Evolutionary conservation across 2,113 vertebrate species (phyloP).

Genomic region (Philantomba maxwellii): DNA sequence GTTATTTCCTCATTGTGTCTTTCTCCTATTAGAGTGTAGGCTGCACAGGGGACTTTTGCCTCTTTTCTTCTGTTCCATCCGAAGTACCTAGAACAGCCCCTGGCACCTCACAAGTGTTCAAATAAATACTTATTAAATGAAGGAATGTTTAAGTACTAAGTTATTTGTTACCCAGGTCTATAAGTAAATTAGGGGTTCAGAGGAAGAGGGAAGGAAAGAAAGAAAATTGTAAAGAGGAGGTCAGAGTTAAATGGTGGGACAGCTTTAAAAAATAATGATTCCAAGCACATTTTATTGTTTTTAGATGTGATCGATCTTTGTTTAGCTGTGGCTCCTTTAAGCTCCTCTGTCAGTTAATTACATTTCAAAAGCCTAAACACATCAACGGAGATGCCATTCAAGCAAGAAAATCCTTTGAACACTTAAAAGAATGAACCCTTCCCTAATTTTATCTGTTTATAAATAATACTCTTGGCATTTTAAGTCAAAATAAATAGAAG

Average conservation of each 20-base stretch:
- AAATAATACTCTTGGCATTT: neutral
- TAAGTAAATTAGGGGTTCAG: neutral
- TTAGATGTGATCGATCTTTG: neutral
- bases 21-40: neutral
- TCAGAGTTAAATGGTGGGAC: neutral
- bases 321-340: neutral
- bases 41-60: neutral
- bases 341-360: neutral
- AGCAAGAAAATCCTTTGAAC: neutral
- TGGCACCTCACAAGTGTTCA: neutral
- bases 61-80: neutral
- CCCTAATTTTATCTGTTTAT: neutral
- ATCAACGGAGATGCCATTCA: neutral
- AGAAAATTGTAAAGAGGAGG: neutral
- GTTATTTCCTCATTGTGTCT: neutral
- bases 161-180: neutral
- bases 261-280: neutral
- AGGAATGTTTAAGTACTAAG: neutral
- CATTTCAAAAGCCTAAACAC: neutral
- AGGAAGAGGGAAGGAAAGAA: neutral
- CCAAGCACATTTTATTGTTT: neutral
- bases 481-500: constrained; percentile 19
- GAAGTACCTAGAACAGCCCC: neutral
- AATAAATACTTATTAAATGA: neutral
- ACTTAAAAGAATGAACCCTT: neutral